Base-by-base conservation (phyloP, 1,140 invertebrate species). In the Sminthurinus signatus region DNA sequence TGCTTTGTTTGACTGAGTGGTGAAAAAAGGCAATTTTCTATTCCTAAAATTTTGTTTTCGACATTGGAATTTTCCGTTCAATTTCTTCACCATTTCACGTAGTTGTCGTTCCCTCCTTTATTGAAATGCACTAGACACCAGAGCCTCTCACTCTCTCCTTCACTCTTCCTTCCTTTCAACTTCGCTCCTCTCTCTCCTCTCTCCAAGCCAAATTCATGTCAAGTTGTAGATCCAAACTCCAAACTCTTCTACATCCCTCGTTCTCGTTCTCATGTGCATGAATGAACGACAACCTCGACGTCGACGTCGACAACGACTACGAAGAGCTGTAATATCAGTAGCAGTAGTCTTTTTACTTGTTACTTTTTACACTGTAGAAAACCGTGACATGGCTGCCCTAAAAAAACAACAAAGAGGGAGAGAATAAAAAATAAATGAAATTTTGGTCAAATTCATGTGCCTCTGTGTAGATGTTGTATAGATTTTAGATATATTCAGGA, bases 61-160 rank as follows among this genome's bases (percentile, higher is more conserved):
- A 60, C 64, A 65, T 27, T 54, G 58, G 64, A 60, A 65, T 65
- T 65, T 65, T 65, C 64, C 64, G 51, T 60, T 65, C 58, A 60
- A 65, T 65, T 65, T 65, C 64, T n/a, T 51, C 32, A 36, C 25
- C 57, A 44, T 65, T 65, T 65, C 64, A 60, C 64, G n/a, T 55
- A 39, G 28, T 12, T n/a, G n/a, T n/a, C n/a, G n/a, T n/a, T n/a
- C n/a, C n/a, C n/a, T n/a, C n/a, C n/a, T n/a, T n/a, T n/a, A n/a
- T n/a, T n/a, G n/a, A n/a, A n/a, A n/a, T n/a, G n/a, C n/a, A n/a
- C n/a, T n/a, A n/a, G n/a, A n/a, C n/a, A n/a, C n/a, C 14, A 15
- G 21, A 14, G 5, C 10, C 46, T 10, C 46, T 23, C 46, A 8
- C 46, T 10, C 19, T 50, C 46, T 23, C 46, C 19, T 50, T 17